Conservation (phyloP, 1,140 invertebrate species). For the Hyles euphorbiae region DNA sequence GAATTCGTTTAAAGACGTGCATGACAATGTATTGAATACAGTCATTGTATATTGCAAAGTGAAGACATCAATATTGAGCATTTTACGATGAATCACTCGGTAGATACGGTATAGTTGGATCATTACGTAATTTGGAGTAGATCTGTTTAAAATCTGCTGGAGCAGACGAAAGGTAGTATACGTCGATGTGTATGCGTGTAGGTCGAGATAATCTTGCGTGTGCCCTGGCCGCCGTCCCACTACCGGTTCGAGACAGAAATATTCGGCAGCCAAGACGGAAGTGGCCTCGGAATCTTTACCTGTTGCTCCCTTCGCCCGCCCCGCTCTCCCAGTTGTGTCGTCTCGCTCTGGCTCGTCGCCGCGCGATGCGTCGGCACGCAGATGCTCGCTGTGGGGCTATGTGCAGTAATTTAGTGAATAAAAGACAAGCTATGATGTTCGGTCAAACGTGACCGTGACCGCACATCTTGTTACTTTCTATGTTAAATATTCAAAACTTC, state of each 20-base stretch:
- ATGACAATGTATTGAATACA: no score
- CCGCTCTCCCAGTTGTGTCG: conserved; percentile 39
- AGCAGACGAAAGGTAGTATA: conserved; percentile 14
- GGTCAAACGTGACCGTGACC: conserved; percentile 62
- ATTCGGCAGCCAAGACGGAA: conserved; percentile 75
- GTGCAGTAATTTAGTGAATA: conserved; percentile 66
- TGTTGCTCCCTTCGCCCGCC: conserved; percentile 72
- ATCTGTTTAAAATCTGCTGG: conserved; percentile 11
- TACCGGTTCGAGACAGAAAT: conserved; percentile 75
- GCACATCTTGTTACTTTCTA: conserved; percentile 55
- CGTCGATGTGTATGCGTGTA: conserved; percentile 31
- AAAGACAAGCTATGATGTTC: conserved; percentile 52
- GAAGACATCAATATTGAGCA: not conserved
- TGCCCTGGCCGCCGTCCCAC: conserved; percentile 64
- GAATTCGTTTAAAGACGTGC: no score
- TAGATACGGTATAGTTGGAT: not conserved
- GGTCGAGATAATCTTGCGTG: conserved; percentile 40
- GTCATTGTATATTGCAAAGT: not conserved
- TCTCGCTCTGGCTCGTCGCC: conserved; percentile 37
- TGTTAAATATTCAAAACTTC: conserved; percentile 20
- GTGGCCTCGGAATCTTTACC: conserved; percentile 75
- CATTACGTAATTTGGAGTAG: conserved; percentile 3
- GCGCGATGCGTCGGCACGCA: conserved; percentile 31
- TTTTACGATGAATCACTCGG: conserved; percentile 2
- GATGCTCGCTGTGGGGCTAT: conserved; percentile 42